A percentile compares a stretch with the other conserved stretches of the same genome.
Conservation (phyloP, 2,888 invertebrate genomes). For the Amblyjoppa fuscipennis region DNA sequence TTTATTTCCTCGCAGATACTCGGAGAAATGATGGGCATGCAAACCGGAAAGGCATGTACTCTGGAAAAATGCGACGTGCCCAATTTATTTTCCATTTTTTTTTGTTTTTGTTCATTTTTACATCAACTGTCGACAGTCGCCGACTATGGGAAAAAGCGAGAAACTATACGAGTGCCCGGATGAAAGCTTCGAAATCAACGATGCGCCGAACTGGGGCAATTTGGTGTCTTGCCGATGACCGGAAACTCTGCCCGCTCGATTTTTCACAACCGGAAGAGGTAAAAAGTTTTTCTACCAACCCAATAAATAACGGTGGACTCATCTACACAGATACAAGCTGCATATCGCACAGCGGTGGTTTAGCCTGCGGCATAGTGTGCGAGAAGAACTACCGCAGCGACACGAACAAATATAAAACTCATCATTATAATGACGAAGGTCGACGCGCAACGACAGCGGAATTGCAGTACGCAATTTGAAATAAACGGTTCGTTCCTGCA, state of each 20-base stretch:
- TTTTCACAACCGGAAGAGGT: slow-evolving; percentile 10
- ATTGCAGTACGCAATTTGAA: not conserved
- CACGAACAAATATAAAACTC: not conserved
- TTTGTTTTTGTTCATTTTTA: slow-evolving; percentile 1
- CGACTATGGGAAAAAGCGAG: slow-evolving; percentile 11
- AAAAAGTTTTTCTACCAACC: slow-evolving; percentile 25
- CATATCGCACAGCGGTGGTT: not conserved
- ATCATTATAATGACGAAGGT: not conserved
- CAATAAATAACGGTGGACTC: slow-evolving; percentile 9
- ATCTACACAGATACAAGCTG: not conserved
- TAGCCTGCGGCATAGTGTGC: too few relatives aligned
- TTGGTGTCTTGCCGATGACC: slow-evolving; percentile 21
- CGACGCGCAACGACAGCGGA: not conserved
- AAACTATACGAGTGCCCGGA: slow-evolving; percentile 10
- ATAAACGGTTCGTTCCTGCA: not conserved
- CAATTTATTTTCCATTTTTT: not conserved
- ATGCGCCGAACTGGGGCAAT: slow-evolving; percentile 34
- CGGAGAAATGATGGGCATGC: not conserved
- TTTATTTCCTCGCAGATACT: not conserved
- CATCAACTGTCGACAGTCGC: slow-evolving; percentile 25
- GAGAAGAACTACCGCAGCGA: too few relatives aligned
- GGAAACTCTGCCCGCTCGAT: slow-evolving; percentile 19
- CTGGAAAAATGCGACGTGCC: not conserved
- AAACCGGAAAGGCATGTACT: not conserved
- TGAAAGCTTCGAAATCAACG: slow-evolving; percentile 41